Base-by-base conservation (phyloP, 2,113 vertebrate genomes). In the Talpa occidentalis region DNA sequence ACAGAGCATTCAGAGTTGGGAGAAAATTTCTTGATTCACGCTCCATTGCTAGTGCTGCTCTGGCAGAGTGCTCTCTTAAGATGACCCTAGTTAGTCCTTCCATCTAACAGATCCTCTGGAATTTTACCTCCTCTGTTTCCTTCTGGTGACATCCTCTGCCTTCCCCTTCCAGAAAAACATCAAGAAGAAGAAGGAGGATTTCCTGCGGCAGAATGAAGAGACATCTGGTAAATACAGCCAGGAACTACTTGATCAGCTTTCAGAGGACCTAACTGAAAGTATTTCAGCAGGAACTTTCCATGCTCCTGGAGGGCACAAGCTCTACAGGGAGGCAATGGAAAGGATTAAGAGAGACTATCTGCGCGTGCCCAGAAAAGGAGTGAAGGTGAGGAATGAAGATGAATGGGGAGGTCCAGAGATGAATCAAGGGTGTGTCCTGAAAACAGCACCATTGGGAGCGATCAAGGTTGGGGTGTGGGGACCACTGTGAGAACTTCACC, bases 131-230 rank as follows among this genome's bases (percentile, higher is more conserved):
- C 24, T 21, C 24, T 16, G 5, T 56, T 88, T 24, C 1, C 21
- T 74, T 59, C 49, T 42, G 5, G 40, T 56, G 15, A 69, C 49
- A 70, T 32, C 40, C 40, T 84, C n/a, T 79, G 6, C 7, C 6
- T 66, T 79, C 59, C 73, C 47, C 17, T 89, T 78, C 28, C 26
- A 96, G 95, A 24, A 83, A 79, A 47, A 35, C n/a, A 73, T 95
- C 86, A 12, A 74, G 16, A 24, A 69, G 19, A 92, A 90, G 54
- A 87, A 93, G 32, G 35, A 76, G 2, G 22, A 30, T 42, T 88
- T 96, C 37, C 2, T 93, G 49, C 3, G 17, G 49, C 52, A 79
- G 67, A 97, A 97, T 82, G 91, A 95, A 90, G 35, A 92, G 1
- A 2, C n/a, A 40, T 96, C 95, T 64, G 10, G 40, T 26, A 67